Base-by-base conservation (phyloP, 2,113 vertebrate genomes). In the Typhlomys cinereus region DNA sequence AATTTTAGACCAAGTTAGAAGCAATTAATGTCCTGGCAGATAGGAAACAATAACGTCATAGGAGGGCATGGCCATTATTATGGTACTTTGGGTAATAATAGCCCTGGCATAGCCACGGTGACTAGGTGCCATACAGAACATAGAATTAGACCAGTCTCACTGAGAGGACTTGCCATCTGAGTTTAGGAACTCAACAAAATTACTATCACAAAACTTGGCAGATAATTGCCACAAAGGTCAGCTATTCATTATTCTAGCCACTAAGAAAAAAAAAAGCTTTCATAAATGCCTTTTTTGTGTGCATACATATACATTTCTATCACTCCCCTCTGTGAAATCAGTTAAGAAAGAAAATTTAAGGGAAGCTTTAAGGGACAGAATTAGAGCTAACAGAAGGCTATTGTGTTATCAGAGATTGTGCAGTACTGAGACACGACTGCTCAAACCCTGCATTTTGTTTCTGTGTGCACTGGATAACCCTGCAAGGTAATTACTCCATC, bases 1-100 rank as follows among this genome's bases (percentile, higher is more conserved):
- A 92, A 95, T 96, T 96, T 96, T 96, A 95, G 94, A 94, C 80
- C 96, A 97, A 94, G 89, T 90, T 92, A 89, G 95, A 95, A 96
- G 87, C 89, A 96, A 91, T 93, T 95, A 96, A 89, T 89, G 50
- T 91, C 61, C 92, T 93, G 85, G 76, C 85, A 96, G 86, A 94
- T 92, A 95, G 95, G 87, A 96, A 97, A 93, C 83, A 96, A 66
- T 92, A 84, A 95, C 25, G 29, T 96, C 96, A 96, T 74, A 81
- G 90, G 62, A 96, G 46, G 80, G 57, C 94, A 81, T 93, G 84
- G 67, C 64, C 87, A 91, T 96, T 90, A 96, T 93, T 95, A 96
- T 87, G 92, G 91, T 81, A 83, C 86, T 96, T 87, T 85, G 57
- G 59, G 89, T 97, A 95, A 96, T 96, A 92, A 96, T 89, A 95